Conservation (phyloP, 2,888 invertebrate species). For the Acronicta alni region DNA sequence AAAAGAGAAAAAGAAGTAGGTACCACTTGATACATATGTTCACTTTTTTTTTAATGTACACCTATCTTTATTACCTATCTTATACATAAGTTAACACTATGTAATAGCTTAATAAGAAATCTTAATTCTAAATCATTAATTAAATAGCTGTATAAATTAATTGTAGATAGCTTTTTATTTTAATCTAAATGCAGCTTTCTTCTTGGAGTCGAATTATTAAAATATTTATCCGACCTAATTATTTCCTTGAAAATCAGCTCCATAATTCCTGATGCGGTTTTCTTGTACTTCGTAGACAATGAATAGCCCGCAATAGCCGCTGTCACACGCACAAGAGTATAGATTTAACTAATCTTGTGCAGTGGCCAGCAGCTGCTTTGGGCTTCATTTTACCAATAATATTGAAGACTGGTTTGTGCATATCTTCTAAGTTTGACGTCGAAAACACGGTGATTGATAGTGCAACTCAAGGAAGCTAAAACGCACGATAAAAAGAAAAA, state of each 20-base stretch:
- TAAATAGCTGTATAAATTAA: too few species aligned
- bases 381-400: slow-evolving; percentile 87
- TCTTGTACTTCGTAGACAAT: slow-evolving; percentile 78
- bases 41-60: too few species aligned
- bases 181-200: too few species aligned
- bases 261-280: slow-evolving; percentile 26
- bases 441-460: slow-evolving; percentile 26
- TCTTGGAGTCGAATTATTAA: slow-evolving; percentile 2
- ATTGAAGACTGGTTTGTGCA: slow-evolving; percentile 56
- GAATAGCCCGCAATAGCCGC: slow-evolving; percentile 97
- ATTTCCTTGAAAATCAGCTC: slow-evolving; percentile 19
- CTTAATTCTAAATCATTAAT: background rate
- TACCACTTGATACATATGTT: too few species aligned
- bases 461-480: slow-evolving; percentile 41
- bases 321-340: slow-evolving; percentile 99
- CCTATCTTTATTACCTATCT: too few species aligned
- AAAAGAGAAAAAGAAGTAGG: too few species aligned
- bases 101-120: background rate
- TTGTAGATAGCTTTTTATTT: too few species aligned
- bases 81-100: too few species aligned
- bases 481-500: slow-evolving; percentile 12
- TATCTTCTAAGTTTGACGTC: slow-evolving; percentile 50
- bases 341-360: slow-evolving; percentile 96
- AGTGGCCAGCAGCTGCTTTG: slow-evolving; percentile 99
- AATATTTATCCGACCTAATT: background rate